Evolutionary conservation across 2,888 invertebrate genomes (phyloP), one percentile per base, ranked within the genome.

Genomic region (Drosophila borborema): DNA sequence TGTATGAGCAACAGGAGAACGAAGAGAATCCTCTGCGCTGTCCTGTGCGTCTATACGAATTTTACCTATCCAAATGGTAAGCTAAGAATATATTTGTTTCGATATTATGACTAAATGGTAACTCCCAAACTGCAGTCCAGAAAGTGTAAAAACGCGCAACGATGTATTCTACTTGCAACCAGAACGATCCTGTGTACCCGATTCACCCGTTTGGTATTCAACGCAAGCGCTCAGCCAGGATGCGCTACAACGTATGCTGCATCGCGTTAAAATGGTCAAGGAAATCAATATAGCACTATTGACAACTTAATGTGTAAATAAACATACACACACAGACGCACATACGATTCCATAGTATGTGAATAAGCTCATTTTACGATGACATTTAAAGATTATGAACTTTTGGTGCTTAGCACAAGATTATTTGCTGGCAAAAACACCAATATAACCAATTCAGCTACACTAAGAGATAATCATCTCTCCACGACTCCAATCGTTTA

Each of bases 171-270:
- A 98, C 94, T 94, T 99, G 73, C 95, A 97, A 92, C 98, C 98
- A 46, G 98, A 98, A 94, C 94, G 98, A 74, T 98, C 98, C 54
- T 98, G 98, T 93, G 97, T 98, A 51, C 98, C 98, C 10, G 98
- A 98, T 93, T 98, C 98, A 82, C 98, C 98, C 5, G 98, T 98
- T 43, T 99, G 99, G 99, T 99, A 98, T 94, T 98, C 98, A 51
- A 97, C 97, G 61, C 96, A 96, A 93, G 95, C 97, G 51, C 95
- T 98, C 34, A 95, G 96, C 48, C 95, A 95, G 79, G 96, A 97
- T 77, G 95, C 96, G 53, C 95, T 99, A 81, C 95, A 96, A 86
- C 98, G 98, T 94, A 98, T 98, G 98, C 94, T 99, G 80, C 97
- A 98, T 92, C 95, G 98, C 81, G 96, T 98, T 80, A 97, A 97